These are phyloP conservation scores for Microplitis manilae DNA, from an alignment of 2,888 invertebrate species.

Conservation along the genomic window DNA sequence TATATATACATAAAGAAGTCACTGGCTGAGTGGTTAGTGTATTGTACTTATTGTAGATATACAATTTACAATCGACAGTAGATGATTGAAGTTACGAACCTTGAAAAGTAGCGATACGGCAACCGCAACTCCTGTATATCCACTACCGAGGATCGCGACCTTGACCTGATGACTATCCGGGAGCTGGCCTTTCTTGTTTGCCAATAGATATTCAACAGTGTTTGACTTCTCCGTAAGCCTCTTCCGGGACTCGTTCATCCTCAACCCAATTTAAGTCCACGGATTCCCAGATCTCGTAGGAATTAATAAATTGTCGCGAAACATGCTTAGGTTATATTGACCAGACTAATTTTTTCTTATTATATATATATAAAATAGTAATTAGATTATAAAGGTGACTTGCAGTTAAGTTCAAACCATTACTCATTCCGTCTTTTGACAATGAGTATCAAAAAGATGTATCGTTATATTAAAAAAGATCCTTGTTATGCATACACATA, in stretches of 20 bases:
- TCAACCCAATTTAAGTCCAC: conserved; percentile 2
- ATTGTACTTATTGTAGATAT: conserved; percentile 4
- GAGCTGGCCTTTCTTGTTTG: conserved; percentile 55
- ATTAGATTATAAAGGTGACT: background rate
- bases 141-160: conserved; percentile 63
- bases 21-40: background rate
- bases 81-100: conserved; percentile 53
- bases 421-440: background rate
- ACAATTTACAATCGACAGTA: conserved; percentile 11
- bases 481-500: background rate
- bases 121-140: conserved; percentile 61
- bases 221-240: conserved; percentile 45
- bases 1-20: conserved; percentile 19
- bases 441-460: background rate
- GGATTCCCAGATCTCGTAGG: background rate
- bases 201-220: conserved; percentile 61
- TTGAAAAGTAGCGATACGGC: conserved; percentile 63
- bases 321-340: background rate
- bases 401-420: conserved; percentile 26
- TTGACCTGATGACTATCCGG: conserved; percentile 60
- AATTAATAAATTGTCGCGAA: too few species aligned
- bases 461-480: background rate
- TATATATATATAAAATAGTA: too few species aligned
- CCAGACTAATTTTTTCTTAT: too few species aligned
- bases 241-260: conserved; percentile 39